A percentile compares a stretch with the other conserved stretches of the same genome.
Conservation (phyloP, 1,140 invertebrate species). For the Bactericera cockerelli region DNA sequence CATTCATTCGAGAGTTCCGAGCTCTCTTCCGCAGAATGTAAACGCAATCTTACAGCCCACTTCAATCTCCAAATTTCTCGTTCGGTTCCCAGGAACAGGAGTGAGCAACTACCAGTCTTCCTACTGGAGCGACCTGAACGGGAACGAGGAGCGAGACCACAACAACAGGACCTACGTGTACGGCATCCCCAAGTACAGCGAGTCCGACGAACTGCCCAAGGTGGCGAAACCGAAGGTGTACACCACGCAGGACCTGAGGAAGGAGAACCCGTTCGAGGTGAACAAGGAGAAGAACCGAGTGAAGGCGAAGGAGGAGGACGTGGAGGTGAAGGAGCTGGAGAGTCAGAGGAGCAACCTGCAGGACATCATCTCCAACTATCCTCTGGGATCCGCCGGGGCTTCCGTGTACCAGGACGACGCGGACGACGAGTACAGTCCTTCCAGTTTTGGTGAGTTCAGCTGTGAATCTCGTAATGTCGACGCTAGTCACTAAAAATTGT, state of each 20-base stretch:
- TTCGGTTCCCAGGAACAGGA: not conserved
- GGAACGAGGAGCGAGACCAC: not conserved
- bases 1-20: no score
- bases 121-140: not conserved
- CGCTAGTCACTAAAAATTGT: no score
- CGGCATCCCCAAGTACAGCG: not conserved
- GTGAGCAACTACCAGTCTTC: not conserved
- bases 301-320: not conserved
- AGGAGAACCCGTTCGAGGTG: not conserved
- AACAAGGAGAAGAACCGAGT: not conserved
- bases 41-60: no score
- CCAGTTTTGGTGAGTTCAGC: not conserved
- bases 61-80: no score
- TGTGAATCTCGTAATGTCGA: no score
- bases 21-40: no score
- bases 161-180: constrained; percentile 1
- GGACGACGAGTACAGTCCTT: not conserved
- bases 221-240: not conserved
- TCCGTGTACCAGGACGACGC: not conserved
- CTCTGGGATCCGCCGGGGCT: not conserved
- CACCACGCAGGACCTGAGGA: not conserved
- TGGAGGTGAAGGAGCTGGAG: constrained; percentile 1
- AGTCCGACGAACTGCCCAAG: not conserved
- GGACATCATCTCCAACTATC: constrained; percentile 6
- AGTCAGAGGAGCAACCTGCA: constrained; percentile 7